Conservation (phyloP, 2,113 vertebrate genomes). For the Mixornis gularis region DNA sequence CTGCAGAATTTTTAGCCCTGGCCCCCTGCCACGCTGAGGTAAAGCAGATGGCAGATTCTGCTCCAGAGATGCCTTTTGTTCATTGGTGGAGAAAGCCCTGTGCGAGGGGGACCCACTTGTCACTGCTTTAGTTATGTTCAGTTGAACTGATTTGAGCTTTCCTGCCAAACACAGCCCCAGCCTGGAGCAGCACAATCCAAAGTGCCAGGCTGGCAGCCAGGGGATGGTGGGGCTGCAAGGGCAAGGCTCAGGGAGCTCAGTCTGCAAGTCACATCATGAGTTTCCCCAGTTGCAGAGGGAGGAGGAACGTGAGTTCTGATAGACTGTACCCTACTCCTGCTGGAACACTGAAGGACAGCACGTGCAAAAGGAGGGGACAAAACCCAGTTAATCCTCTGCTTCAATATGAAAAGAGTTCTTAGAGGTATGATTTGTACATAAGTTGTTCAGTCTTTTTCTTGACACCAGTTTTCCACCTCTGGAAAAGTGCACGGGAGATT, state of each 20-base stretch:
- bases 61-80: not conserved
- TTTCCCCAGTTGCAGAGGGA: not conserved
- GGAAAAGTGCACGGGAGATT: not conserved
- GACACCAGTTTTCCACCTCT: not conserved
- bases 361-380: not conserved
- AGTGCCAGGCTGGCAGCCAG: not conserved
- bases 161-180: not conserved
- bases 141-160: not conserved
- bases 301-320: fast-evolving
- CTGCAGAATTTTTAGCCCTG: not conserved
- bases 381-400: not conserved
- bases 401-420: not conserved
- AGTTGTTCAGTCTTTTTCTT: not conserved
- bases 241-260: not conserved
- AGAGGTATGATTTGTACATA: not conserved
- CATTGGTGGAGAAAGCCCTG: fast-evolving
- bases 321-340: not conserved
- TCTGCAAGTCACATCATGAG: not conserved
- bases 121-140: fast-evolving
- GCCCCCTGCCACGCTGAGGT: not conserved
- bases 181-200: not conserved
- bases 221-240: not conserved
- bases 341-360: not conserved
- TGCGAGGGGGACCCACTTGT: fast-evolving
- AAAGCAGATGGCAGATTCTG: not conserved